These are phyloP conservation scores for Tangara arthus DNA, from an alignment of 2,797 vertebrate species.

Conservation along the genomic window DNA sequence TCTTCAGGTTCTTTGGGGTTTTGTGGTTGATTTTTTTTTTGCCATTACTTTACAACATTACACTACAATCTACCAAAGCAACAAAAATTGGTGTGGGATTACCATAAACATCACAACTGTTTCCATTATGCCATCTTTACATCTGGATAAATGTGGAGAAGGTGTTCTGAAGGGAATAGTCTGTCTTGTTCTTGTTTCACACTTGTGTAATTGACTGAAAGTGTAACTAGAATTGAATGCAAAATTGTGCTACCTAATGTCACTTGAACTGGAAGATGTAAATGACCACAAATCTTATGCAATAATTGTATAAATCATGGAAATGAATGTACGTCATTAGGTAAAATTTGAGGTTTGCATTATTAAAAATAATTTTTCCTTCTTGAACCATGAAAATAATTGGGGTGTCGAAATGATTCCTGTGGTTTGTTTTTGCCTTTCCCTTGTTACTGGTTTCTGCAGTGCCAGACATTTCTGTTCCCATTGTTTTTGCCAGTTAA, in stretches of 20 bases:
- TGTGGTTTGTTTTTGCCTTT: not conserved
- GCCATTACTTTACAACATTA: not conserved
- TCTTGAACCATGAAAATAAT: not conserved
- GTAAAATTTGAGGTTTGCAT: not conserved
- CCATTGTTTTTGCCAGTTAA: not conserved
- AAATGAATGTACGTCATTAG: not conserved
- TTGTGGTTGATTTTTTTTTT: not conserved
- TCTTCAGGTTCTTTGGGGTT: not conserved
- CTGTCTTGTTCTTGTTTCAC: not conserved
- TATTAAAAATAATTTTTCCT: not conserved
- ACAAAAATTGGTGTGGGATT: not conserved
- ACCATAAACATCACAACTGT: not conserved
- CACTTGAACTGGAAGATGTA: constrained; percentile 9
- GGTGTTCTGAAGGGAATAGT: not conserved
- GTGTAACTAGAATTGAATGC: not conserved
- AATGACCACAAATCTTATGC: not conserved
- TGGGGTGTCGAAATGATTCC: not conserved
- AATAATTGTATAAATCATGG: not conserved
- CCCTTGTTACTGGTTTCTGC: not conserved
- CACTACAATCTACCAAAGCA: not conserved
- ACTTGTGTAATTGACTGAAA: not conserved
- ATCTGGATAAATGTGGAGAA: not conserved
- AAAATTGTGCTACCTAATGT: not conserved
- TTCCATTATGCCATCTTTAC: not conserved
- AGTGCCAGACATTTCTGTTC: not conserved